Evolutionary conservation across 2,797 vertebrate species (phyloP), one percentile per base, ranked within the genome.

Genomic region (Channa striata): DNA sequence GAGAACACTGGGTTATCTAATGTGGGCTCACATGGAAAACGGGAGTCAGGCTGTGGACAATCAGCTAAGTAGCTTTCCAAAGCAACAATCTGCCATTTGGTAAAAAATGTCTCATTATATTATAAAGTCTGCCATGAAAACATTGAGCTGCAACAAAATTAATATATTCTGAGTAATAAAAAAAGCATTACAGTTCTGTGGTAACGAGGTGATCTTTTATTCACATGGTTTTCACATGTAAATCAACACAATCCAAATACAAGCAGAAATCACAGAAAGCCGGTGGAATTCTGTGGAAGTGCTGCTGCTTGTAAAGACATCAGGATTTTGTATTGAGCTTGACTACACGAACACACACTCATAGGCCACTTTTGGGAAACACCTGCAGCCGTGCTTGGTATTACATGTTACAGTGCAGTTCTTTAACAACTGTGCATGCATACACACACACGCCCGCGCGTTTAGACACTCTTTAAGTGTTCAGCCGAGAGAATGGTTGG

Each of bases 311-410:
- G 82, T 68, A 59, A 69, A 81, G 65, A 85, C 78, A 81, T 87
- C 68, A 86, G 51, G 33, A 65, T 56, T 59, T 65, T 34, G 40
- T 66, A 37, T 71, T 36, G 43, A 48, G 30, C 37, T 64, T 54
- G 59, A 76, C 75, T 37, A 37, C 36, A 37, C 36, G 4, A 3
- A 11, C 23, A 42, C 52, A 51, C 63, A 33, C 44, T 42, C 14
- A 10, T 25, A 37, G 43, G 36, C n/a, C 49, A 40, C 23, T 75
- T 82, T 74, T 68, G 59, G 65, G 61, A 87, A 87, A 87, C 86
- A 90, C 86, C 82, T 88, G 83, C 73, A 90, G 87, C 71, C 73
- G 68, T 66, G 78, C 70, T 84, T 81, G 80, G 84, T 85, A 86
- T 89, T 87, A 30, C 6, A 6, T 30, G 3, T 3, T n/a, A n/a